Base-by-base conservation (phyloP, 2,797 vertebrate genomes). In the Coracias cyanogaster region DNA sequence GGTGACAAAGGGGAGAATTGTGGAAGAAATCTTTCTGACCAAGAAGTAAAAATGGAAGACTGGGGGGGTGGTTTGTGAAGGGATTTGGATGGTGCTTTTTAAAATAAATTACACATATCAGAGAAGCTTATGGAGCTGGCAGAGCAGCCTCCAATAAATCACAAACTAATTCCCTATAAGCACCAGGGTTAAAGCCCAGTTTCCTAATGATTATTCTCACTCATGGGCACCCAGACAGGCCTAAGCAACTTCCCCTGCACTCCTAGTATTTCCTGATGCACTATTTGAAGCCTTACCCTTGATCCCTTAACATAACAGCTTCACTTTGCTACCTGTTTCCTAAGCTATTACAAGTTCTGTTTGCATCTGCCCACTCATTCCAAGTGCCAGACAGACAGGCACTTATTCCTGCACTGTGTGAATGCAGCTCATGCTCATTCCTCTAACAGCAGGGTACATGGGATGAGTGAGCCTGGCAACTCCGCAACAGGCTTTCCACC, bases 21-120 rank as follows among this genome's bases (percentile, higher is more conserved):
- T 16, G 4, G 33, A 35, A 26, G 3, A 79, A 70, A 12, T 7
- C 15, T 18, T 90, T 65, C 55, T 54, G 12, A 67, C 8, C 20
- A 65, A 81, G 22, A 10, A 58, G 19, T 17, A 10, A 73, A 90
- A 73, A 10, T 3, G 19, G 24, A 72, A 54, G 14, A 12, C 31
- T 14, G 10, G 6, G 12, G 14, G 19, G 7, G 26, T 6, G 18
- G 2, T 0, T 5, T 14, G 15, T 12, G 6, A 16, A 13, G 2
- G 4, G 15, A 79, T 61, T 46, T 54, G 61, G 19, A 83, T 21
- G 19, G 8, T 37, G 37, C 14, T 81, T 21, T 49, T 64, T 37
- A 16, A 29, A 74, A 86, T 37, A 80, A 85, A 48, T 13, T 8
- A 55, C 0, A 0, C 5, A 2, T 20, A 33, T 29, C 57, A 66